Evolutionary conservation across 2,888 invertebrate species (phyloP).

Genomic region (Boloria euphrosyne): DNA sequence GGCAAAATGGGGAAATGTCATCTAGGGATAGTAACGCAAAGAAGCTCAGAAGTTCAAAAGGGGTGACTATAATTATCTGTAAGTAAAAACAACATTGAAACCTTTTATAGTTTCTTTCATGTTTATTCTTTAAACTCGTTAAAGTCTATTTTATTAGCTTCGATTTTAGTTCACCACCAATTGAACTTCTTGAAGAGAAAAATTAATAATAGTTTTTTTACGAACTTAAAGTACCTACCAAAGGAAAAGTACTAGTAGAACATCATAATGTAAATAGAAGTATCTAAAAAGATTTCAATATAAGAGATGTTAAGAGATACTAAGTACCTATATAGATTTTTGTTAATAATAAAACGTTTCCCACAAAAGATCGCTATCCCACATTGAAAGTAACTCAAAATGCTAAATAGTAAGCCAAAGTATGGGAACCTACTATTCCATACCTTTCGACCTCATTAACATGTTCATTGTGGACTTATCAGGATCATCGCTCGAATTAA

Average conservation of each 20-base stretch:
- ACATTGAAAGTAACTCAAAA: slow-evolving; percentile 40
- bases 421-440: slow-evolving; percentile 64
- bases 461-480: slow-evolving; percentile 70
- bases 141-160: no score
- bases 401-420: slow-evolving; percentile 45
- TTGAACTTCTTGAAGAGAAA: no score
- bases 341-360: slow-evolving; percentile 14
- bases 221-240: no score
- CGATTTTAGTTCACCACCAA: neutral
- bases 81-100: slow-evolving; percentile 17
- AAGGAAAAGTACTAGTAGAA: no score
- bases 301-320: neutral
- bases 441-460: slow-evolving; percentile 65
- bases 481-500: slow-evolving; percentile 74
- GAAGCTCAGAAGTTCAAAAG: slow-evolving; percentile 31
- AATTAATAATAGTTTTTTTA: no score
- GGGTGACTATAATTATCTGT: neutral
- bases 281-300: no score
- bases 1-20: slow-evolving; percentile 47
- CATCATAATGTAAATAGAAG: no score
- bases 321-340: neutral
- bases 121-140: no score
- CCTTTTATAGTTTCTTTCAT: slow-evolving; percentile 1
- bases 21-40: slow-evolving; percentile 32
- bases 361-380: slow-evolving; percentile 28